Conservation (phyloP, 2,113 vertebrate species). For the Corvus moneduloides region DNA sequence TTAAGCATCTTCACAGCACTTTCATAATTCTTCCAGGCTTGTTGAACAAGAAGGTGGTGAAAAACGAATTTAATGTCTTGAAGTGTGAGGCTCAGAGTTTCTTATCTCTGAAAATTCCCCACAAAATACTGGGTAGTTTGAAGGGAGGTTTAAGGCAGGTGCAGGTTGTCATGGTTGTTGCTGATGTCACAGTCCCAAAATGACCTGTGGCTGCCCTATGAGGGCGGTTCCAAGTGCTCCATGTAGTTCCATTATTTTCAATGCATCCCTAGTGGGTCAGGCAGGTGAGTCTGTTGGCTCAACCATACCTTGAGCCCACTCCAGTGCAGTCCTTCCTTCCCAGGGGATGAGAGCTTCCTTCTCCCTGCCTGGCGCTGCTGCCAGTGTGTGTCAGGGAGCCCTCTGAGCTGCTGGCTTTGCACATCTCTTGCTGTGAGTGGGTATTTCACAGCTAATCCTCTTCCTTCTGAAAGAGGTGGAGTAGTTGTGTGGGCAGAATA, state of each 20-base stretch:
- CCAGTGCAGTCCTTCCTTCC: background rate
- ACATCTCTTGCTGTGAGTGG: rapidly evolving
- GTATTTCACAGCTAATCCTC: background rate
- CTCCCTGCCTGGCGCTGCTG: background rate
- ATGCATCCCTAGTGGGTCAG: background rate
- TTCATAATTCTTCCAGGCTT: rapidly evolving
- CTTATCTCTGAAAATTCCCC: background rate
- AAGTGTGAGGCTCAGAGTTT: background rate
- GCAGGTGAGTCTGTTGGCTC: background rate
- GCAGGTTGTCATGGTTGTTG: background rate
- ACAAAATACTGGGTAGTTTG: background rate
- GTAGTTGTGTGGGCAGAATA: background rate
- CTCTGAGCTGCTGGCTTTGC: background rate
- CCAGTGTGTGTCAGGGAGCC: background rate
- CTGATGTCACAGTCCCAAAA: background rate
- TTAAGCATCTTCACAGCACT: background rate
- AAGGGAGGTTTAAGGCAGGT: background rate
- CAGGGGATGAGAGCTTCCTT: no score
- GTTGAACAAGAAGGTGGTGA: background rate
- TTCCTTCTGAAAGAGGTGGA: background rate
- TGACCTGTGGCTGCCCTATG: background rate
- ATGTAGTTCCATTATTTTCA: background rate
- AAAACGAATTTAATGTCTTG: background rate
- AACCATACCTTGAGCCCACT: rapidly evolving
- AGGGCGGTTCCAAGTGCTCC: rapidly evolving